Evolutionary conservation across 2,113 vertebrate genomes (phyloP).

Genomic region (Electrona antarctica): DNA sequence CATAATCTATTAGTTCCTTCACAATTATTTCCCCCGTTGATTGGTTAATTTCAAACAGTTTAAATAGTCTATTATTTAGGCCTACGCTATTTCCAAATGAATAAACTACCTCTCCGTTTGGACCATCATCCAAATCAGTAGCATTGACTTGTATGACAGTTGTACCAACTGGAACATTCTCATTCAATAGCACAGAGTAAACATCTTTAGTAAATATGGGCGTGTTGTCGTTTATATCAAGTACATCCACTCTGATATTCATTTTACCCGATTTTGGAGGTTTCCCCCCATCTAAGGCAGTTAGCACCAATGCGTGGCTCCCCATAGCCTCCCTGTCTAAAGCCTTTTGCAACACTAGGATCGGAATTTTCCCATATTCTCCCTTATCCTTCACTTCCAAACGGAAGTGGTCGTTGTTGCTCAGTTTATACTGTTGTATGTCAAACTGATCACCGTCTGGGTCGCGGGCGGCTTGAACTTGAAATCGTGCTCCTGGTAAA

Average conservation of each 20-base stretch:
- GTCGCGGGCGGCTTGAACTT: constrained; percentile 73
- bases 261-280: not conserved
- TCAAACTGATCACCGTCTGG: constrained; percentile 75
- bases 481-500: constrained; percentile 71
- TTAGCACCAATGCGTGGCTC: constrained; percentile 58
- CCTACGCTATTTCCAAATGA: not conserved
- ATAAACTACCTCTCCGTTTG: not conserved
- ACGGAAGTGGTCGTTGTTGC: constrained; percentile 65
- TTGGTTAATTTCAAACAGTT: not conserved
- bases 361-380: constrained; percentile 63
- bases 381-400: constrained; percentile 65
- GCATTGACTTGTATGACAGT: not conserved
- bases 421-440: constrained; percentile 76
- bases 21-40: not conserved
- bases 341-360: constrained; percentile 63
- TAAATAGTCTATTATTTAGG: not conserved
- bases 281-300: constrained; percentile 30
- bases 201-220: not conserved
- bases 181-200: not conserved
- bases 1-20: not conserved
- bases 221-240: not conserved
- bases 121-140: not conserved
- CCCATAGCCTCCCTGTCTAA: constrained; percentile 64
- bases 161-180: not conserved
- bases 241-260: not conserved